Conservation (phyloP, 2,113 vertebrate species). For the Pogonocichla stellata region DNA sequence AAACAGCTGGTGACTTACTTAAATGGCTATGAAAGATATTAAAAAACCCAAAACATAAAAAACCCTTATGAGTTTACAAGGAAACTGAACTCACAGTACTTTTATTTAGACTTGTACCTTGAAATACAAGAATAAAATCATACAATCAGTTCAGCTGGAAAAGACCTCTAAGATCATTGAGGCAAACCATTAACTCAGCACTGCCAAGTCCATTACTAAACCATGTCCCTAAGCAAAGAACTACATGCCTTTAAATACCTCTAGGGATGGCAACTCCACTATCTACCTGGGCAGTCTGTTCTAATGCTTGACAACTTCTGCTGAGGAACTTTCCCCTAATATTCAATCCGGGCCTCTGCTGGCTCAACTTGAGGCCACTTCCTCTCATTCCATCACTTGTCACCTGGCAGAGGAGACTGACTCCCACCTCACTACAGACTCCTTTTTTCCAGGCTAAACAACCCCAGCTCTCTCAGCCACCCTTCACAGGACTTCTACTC, state of each 20-base stretch:
- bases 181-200: background rate
- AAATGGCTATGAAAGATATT: background rate
- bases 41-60: accelerated
- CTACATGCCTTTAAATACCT: background rate
- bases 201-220: background rate
- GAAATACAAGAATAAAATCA: background rate
- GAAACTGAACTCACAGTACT: background rate
- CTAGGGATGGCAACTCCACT: background rate
- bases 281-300: background rate
- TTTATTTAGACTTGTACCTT: background rate
- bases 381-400: background rate
- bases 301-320: background rate
- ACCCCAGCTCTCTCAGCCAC: background rate
- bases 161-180: background rate
- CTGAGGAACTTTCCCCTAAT: background rate
- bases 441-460: background rate
- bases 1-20: background rate
- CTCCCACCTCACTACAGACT: background rate
- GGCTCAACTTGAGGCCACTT: background rate
- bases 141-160: background rate
- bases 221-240: background rate
- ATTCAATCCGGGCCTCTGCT: background rate
- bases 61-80: background rate
- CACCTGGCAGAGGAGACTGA: background rate
- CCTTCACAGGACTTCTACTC: background rate